phyloP scores from a whole-genome alignment of 2,888 invertebrate genomes.

The Euclidia mi region DNA sequence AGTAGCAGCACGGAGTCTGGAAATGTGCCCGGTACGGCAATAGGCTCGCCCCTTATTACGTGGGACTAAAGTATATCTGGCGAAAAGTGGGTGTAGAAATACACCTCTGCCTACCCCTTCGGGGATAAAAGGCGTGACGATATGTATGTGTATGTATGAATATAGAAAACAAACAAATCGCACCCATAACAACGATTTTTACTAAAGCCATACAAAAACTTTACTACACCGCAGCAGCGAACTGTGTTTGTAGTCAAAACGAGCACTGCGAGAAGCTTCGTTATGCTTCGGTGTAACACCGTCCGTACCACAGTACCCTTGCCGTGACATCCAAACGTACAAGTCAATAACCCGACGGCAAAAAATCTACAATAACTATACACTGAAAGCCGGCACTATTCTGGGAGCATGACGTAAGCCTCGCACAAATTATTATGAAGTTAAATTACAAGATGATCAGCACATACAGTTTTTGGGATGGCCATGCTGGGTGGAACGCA shows the following conservation, averaged over 20 bases:
- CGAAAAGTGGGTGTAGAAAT: too few relatives aligned
- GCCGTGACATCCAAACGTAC: conserved; percentile 83
- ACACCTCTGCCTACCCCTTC: too few relatives aligned
- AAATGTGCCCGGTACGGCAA: too few relatives aligned
- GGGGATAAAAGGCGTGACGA: too few relatives aligned
- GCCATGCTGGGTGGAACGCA: conserved; percentile 54
- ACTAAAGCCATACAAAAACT: conserved; percentile 40
- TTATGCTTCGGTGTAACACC: conserved; percentile 48
- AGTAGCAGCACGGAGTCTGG: too few relatives aligned
- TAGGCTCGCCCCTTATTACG: too few relatives aligned
- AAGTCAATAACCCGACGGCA: conserved; percentile 85
- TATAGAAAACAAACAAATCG: too few relatives aligned
- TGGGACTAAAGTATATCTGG: too few relatives aligned
- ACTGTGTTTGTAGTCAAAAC: too few relatives aligned
- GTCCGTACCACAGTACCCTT: conserved; percentile 73
- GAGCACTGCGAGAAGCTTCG: too few relatives aligned
- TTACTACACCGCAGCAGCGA: conserved; percentile 32
- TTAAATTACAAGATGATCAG: conserved; percentile 62
- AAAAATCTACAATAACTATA: conserved; percentile 83
- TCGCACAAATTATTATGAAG: conserved; percentile 64
- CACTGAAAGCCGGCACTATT: conserved; percentile 83
- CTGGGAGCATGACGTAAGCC: conserved; percentile 81
- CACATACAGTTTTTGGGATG: conserved; percentile 56
- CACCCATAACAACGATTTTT: conserved; percentile 17
- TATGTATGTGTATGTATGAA: too few relatives aligned